phyloP scores from a whole-genome alignment of 2,888 invertebrate species.

The Tachystola acroxantha region DNA sequence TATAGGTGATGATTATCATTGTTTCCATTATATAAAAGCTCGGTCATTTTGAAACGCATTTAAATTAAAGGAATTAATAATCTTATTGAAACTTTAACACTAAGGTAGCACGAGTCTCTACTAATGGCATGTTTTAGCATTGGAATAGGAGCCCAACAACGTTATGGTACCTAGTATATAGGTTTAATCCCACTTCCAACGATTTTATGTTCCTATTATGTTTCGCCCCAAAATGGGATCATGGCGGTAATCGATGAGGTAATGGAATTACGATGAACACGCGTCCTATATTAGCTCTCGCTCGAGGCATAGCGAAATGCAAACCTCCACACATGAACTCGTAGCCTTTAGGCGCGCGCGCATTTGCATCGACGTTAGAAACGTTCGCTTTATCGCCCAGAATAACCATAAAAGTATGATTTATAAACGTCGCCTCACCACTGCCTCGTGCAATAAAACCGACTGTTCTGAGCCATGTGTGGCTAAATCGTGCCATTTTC shows the following conservation, averaged over 20 bases:
- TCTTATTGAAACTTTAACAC: no score
- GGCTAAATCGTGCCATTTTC: slow-evolving; percentile 39
- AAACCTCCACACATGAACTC: slow-evolving; percentile 21
- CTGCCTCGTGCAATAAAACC: slow-evolving; percentile 55
- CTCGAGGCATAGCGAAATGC: slow-evolving; percentile 24
- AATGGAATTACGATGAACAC: slow-evolving; percentile 5
- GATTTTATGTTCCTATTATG: neutral
- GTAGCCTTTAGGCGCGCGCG: slow-evolving; percentile 26
- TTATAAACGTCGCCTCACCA: slow-evolving; percentile 60
- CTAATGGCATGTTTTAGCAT: no score
- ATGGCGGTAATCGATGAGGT: neutral
- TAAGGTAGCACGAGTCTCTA: no score
- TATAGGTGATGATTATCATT: no score
- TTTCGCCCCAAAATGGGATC: no score
- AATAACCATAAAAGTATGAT: slow-evolving; percentile 68
- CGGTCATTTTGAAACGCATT: no score
- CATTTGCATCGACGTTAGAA: slow-evolving; percentile 28
- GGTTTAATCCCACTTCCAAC: no score
- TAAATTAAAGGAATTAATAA: no score
- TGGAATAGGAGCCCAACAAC: no score
- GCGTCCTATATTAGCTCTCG: no score
- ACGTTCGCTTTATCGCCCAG: slow-evolving; percentile 51
- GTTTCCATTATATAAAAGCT: slow-evolving; percentile 5
- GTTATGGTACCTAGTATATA: no score
- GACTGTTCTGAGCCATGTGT: slow-evolving; percentile 43